These are phyloP conservation scores for Ammodytes dubius DNA, from an alignment of 2,113 vertebrate species.

Conservation along the genomic window DNA sequence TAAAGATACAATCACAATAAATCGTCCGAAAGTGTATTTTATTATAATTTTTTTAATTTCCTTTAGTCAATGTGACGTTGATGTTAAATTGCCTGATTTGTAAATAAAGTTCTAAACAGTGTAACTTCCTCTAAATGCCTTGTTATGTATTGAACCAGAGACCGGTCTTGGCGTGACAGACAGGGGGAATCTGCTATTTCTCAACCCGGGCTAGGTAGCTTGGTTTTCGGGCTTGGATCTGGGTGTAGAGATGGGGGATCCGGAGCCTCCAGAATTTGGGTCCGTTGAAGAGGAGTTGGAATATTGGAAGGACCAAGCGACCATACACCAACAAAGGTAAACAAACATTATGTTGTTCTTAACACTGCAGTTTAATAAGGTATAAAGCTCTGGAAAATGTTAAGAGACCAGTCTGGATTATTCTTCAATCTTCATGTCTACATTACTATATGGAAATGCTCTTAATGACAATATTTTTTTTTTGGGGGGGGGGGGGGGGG, in stretches of 20 bases:
- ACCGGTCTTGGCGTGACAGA: neutral
- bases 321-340: conserved; percentile 90
- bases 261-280: conserved; percentile 81
- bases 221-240: too few relatives aligned
- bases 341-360: neutral
- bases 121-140: neutral
- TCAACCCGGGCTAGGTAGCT: neutral
- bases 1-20: fast-evolving
- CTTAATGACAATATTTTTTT: too few relatives aligned
- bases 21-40: fast-evolving
- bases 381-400: too few relatives aligned
- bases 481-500: too few relatives aligned
- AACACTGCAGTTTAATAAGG: too few relatives aligned
- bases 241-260: conserved; percentile 85
- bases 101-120: fast-evolving
- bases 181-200: neutral
- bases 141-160: neutral
- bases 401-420: too few relatives aligned
- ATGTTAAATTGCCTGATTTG: neutral
- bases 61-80: neutral
- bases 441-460: too few relatives aligned
- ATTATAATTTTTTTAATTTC: fast-evolving
- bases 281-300: conserved; percentile 89
- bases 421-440: too few relatives aligned
- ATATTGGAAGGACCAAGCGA: conserved; percentile 92